Evolutionary conservation across 2,113 vertebrate species (phyloP).

Genomic region (Mus musculus): DNA sequence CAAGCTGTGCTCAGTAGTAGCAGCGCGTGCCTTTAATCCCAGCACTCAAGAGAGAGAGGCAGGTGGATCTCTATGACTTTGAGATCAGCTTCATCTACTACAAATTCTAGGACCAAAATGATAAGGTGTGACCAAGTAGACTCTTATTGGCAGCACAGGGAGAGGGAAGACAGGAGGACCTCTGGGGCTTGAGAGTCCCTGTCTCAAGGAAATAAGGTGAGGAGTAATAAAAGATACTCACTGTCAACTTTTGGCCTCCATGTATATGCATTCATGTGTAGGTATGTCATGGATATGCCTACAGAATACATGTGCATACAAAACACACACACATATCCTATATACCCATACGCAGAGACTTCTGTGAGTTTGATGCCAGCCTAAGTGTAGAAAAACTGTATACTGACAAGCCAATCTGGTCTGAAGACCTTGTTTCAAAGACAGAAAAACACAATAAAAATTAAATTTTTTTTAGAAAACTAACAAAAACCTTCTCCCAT

Average conservation of each 20-base stretch:
- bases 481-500: neutral
- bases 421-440: neutral
- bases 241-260: neutral
- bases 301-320: neutral
- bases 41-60: neutral
- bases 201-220: neutral
- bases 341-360: neutral
- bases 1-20: neutral
- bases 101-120: neutral
- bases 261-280: neutral
- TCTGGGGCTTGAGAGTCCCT: neutral
- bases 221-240: neutral
- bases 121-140: neutral
- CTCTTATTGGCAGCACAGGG: no score
- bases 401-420: neutral
- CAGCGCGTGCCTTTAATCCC: neutral
- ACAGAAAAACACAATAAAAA: neutral
- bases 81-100: neutral
- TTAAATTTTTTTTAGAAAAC: neutral
- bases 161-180: neutral
- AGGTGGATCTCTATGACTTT: neutral
- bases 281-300: no score
- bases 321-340: no score
- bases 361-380: neutral
- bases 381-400: neutral